Base-by-base conservation (phyloP, 2,888 invertebrate species). In the Ormyrus pomaceus region DNA sequence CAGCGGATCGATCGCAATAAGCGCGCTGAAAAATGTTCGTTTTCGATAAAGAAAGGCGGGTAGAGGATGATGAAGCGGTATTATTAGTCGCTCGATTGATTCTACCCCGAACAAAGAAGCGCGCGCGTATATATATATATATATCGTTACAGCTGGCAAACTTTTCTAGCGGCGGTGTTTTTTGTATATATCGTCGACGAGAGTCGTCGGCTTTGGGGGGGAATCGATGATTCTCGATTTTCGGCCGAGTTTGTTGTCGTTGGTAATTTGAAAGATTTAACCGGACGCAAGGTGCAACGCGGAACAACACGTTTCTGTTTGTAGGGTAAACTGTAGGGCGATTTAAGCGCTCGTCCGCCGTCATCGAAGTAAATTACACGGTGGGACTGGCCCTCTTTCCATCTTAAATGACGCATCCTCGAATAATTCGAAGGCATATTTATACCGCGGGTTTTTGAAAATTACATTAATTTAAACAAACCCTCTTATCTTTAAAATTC, bases 21-120 rank as follows among this genome's bases (percentile, higher is more conserved):
- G 70, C 56, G 76, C 34, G 34, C 13, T 19, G 48, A 70, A 70
- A 76, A 74, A 58, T 58, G 48, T 66, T 13, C 58, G 62, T 73
- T 19, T 51, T 46, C 59, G 74, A 74, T 74, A 66, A 74, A 66
- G 64, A 56, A 64, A 64, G 51, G 7, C 4, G 34, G 55, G 6
- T 19, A 64, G 46, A 70, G 76, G n/a, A 70, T 77, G 76, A 77
- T 77, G 61, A 64, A 70, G 76, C 76, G 70, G 64, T 77, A 77
- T 70, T 77, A 70, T 64, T 69, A 61, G 50, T 55, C 69, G 62
- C 34, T 77, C 70, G 76, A 77, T 77, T 70, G 62, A 77, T 64
- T 64, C 56, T 19, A 56, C 62, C 5, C 34, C 62, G 69, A 64
- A 64, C 70, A 77, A 77, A 77, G 66, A 19, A 68, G 59, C 51